Evolutionary conservation across 1,140 invertebrate species (phyloP), one percentile per base, ranked within the genome.

Genomic region (Battus philenor): DNA sequence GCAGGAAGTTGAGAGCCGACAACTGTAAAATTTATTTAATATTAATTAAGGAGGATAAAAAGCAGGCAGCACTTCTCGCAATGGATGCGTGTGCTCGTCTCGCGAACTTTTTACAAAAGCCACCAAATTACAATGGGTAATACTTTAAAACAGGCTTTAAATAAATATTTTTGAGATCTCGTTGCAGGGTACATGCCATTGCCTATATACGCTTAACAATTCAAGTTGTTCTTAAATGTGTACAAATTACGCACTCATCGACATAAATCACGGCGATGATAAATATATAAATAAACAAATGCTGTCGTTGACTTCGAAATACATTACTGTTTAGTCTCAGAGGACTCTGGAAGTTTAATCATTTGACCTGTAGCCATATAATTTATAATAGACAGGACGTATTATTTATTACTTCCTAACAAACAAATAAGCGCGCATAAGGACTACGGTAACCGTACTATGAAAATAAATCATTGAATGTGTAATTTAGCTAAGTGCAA

Each of bases 381-480:
- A n/a, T n/a, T n/a, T n/a, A n/a, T n/a, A n/a, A n/a, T 29, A 16
- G 12, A 26, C 38, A 26, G 8, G 15, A 41, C n/a, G 12, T 3
- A 15, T 41, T 8, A 41, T 41, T 41, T 41, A 41, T 41, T 17
- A 41, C 38, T 39, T 39, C 36, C 24, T 11, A 5, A 16, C 17
- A 10, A 36, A 8, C 16, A 41, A 41, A 41, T 26, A 39, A 39
- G 38, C 24, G 3, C 3, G 6, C 29, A 27, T 41, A 41, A 26
- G 27, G 9, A 27, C 22, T 8, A 2, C 13, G 38, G 29, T 41
- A 41, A 29, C 29, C 12, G 29, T 41, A 29, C 8, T 20, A 10
- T 31, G 39, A 1, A 45, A 38, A 54, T 59, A 59, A 59, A 59
- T 56, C 48, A 49, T 51, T 32, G 17, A 15, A 22, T 47, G 24